Base-by-base conservation (phyloP, 2,797 vertebrate genomes). In the Oryzias dopingdopingensis region DNA sequence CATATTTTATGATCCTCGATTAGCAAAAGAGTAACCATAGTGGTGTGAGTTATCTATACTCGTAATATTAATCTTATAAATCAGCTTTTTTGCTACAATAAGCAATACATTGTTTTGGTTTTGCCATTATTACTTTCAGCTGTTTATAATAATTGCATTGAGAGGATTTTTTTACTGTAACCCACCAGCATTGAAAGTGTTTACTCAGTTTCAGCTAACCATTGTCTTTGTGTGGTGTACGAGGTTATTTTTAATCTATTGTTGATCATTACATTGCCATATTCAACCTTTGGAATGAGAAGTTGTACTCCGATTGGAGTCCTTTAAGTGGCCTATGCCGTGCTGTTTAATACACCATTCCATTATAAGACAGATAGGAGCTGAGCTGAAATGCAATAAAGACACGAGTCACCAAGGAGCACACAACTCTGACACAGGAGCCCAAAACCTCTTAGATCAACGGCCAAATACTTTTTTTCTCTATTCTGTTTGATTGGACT, bases 331-430 rank as follows among this genome's bases (percentile, higher is more conserved):
- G 70, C 83, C 67, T 81, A 62, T 56, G 53, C 74, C 70, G 64
- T 70, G 74, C 63, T 67, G 66, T 62, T 82, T 75, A 70, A 77
- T 82, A 71, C 76, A 72, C 77, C 60, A 56, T 59, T 42, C 66
- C 70, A 65, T 70, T 50, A 64, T 23, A 49, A 42, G 61, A 65
- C 26, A 42, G 60, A 54, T 51, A 64, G 7, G 49, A 65, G 64
- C 62, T 52, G 53, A 46, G 68, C 60, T 69, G 65, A 78, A 65
- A 74, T 53, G 70, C 79, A 84, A 76, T 79, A 76, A 72, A 5
- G 14, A 29, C 5, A n/a, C 5, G 15, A 40, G 13, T 22, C 13
- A 68, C 55, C 59, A 54, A 67, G 71, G 72, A 80, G 74, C n/a
- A 52, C 66, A 64, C 57, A 32, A 1, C 56, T 50, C 16, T 32